Base-by-base conservation (phyloP, 2,113 vertebrate species). In the Lanius collurio region DNA sequence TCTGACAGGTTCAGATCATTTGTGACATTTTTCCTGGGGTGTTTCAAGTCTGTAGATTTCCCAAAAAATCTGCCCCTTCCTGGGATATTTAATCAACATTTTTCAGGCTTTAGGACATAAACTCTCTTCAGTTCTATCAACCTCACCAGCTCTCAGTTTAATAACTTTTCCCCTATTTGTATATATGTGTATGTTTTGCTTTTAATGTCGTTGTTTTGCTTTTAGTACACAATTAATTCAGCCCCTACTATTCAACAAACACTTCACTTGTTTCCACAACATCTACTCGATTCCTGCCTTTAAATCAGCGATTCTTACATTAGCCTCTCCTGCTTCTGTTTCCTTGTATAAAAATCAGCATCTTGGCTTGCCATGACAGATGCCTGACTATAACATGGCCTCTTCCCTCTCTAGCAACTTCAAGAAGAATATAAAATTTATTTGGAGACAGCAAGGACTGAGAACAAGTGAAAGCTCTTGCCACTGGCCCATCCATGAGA, bases 251-350 rank as follows among this genome's bases (percentile, higher is more conserved):
- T 53, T 79, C 57, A 65, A 67, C 14, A n/a, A 50, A 75, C 13
- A 49, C 13, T 75, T 64, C 12, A 24, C 30, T 84, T 62, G 5
- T 64, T 82, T 87, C 53, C 71, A 79, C 65, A 94, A 50, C 21
- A 41, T 12, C 20, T 42, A 39, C 23, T 42, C 53, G 21, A 80
- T 31, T 80, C n/a, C n/a, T 62, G 37, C 19, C 33, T 89, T 81
- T 44, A 39, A 62, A 42, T 22, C 33, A 35, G 22, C 0, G 0
- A 44, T 42, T 81, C 35, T 52, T 17, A 57, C 33, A 55, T 62
- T 21, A 63, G 9, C 14, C 53, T 50, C 55, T 71, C 52, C 56
- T 71, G n/a, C 39, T 60, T 49, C 60, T 33, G 16, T 15, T 86
- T 74, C 64, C 59, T 73, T 22, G 30, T n/a, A n/a, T 31, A 47